Evolutionary conservation across 2,113 vertebrate species (phyloP).

Genomic region (Pelodiscus sinensis): DNA sequence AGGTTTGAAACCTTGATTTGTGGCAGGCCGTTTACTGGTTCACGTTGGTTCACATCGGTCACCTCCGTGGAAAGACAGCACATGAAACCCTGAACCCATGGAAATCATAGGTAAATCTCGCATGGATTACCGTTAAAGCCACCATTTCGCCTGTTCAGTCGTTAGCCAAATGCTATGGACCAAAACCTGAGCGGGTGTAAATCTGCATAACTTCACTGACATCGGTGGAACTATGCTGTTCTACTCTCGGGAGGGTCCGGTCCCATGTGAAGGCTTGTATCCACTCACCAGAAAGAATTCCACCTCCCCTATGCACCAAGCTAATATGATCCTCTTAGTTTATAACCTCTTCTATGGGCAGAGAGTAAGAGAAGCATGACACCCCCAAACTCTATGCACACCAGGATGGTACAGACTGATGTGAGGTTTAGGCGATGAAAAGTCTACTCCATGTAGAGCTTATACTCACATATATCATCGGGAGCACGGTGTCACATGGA

Average conservation of each 20-base stretch:
- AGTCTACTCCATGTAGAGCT: not conserved
- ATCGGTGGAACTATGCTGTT: not conserved
- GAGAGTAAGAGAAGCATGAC: not conserved
- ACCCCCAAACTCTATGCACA: not conserved
- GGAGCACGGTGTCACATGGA: not conserved
- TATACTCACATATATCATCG: accelerated
- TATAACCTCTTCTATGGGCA: not conserved
- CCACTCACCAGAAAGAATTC: not conserved
- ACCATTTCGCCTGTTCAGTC: not conserved
- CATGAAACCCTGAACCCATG: accelerated
- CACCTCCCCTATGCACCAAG: not conserved
- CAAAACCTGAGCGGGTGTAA: not conserved
- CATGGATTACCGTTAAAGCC: not conserved
- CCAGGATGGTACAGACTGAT: not conserved
- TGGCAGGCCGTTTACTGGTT: not conserved
- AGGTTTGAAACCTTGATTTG: not conserved
- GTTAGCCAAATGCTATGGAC: not conserved
- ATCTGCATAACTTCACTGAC: not conserved
- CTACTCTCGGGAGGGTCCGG: not conserved
- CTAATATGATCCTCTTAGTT: not conserved
- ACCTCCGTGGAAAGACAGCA: not conserved
- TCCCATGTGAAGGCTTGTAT: not conserved
- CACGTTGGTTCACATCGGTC: not conserved
- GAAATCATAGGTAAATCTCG: accelerated
- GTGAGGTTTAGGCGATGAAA: not conserved